These are phyloP conservation scores for Whitmania pigra DNA, from an alignment of 1,140 invertebrate genomes.

Conservation along the genomic window DNA sequence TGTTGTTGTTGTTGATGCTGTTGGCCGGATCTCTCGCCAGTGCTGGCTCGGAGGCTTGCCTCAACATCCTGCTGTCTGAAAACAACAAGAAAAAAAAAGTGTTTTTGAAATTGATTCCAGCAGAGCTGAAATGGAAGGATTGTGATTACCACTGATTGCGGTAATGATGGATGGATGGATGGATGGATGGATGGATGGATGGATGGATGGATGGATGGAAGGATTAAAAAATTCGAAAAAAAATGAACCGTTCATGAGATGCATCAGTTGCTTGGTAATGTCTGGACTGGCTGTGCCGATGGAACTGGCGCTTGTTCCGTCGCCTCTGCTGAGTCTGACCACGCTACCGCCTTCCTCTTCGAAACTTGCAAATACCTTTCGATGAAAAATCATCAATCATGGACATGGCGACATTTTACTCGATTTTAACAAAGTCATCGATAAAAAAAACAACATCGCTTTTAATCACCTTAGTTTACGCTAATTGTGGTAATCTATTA, in stretches of 20 bases:
- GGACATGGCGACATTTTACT: too few relatives aligned
- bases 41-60: not conserved
- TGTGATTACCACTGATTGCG: too few relatives aligned
- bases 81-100: too few relatives aligned
- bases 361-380: conserved; percentile 9
- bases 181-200: too few relatives aligned
- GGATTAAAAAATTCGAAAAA: not conserved
- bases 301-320: conserved; percentile 16
- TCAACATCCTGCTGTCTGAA: not conserved
- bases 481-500: not conserved
- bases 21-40: not conserved
- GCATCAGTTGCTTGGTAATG: conserved; percentile 3
- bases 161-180: too few relatives aligned
- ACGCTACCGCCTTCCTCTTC: not conserved
- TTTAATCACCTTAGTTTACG: not conserved
- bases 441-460: too few relatives aligned
- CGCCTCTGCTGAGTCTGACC: not conserved
- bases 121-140: too few relatives aligned
- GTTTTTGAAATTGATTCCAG: too few relatives aligned
- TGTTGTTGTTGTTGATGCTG: conserved; percentile 2
- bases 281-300: conserved; percentile 13
- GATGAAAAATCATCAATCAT: too few relatives aligned
- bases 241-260: not conserved
- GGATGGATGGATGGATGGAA: too few relatives aligned
- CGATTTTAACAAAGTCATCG: too few relatives aligned